Evolutionary conservation across 2,797 vertebrate genomes (phyloP), one percentile per base, ranked within the genome.

Genomic region (Todus mexicanus): DNA sequence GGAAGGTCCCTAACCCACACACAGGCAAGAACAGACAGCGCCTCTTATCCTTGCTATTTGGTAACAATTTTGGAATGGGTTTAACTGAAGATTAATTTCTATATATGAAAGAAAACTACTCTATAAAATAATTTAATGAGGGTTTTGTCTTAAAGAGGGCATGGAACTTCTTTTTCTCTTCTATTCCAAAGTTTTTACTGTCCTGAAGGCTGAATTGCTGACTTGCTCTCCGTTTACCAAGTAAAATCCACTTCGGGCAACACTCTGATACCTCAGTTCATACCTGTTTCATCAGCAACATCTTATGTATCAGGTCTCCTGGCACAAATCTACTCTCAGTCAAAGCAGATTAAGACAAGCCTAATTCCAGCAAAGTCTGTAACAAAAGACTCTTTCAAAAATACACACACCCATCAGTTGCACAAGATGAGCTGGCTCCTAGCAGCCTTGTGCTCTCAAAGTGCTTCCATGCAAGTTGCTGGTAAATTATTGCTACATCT

Each of bases 381-480:
- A 94, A 96, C 94, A 94, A 96, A 96, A 93, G 90, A 14, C 84
- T 87, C 87, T 95, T 96, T 96, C 90, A 92, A 71, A 91, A 93
- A 93, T 63, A 65, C 22, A 84, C 84, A 96, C 93, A 78, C 95
- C 94, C 96, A 89, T 75, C 4, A 5, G 42, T 96, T 96, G 89
- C 96, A 95, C 84, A 95, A 92, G 89, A 89, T 37, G 79, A 85
- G 84, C 73, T 89, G 94, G 79, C 87, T 94, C 63, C 48, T 63
- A 89, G 40, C 61, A 75, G 27, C 40, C 59, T 80, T 25, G 6
- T 50, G 26, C 80, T 87, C 73, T 93, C 66, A 15, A 35, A 85
- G 73, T 5, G 6, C 63, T 64, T 84, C 82, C 37, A 8, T 35
- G 60, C 37, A 38, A 83, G 72, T 89, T 91, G 65, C 91, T 72